These are phyloP conservation scores for Equus przewalskii DNA, from an alignment of 2,113 vertebrate species.

Conservation along the genomic window DNA sequence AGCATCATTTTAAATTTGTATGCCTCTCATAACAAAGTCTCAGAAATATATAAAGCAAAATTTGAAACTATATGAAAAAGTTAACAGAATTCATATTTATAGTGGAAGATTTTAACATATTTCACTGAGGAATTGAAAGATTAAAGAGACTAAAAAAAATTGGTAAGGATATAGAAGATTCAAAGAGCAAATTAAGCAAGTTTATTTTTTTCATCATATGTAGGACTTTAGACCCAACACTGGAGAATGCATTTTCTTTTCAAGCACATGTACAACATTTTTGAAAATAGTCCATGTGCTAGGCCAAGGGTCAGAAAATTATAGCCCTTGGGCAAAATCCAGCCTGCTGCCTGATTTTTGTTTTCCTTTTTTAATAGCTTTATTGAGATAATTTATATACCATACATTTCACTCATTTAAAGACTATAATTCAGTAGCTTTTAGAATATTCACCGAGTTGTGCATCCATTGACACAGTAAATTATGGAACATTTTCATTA, in stretches of 20 bases:
- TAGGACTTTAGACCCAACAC: not conserved
- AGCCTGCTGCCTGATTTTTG: not conserved
- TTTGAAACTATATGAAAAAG: not conserved
- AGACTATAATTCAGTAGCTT: not conserved
- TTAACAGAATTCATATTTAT: not conserved
- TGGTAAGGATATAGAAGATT: not conserved
- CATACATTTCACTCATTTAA: constrained; percentile 1
- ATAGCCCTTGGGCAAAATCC: not conserved
- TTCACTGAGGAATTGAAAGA: not conserved
- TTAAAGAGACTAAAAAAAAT: not conserved
- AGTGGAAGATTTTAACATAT: not conserved
- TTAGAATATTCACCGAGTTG: not conserved
- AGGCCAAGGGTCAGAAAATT: not conserved
- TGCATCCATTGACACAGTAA: not conserved
- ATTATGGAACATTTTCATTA: constrained; percentile 38
- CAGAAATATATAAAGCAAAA: not conserved
- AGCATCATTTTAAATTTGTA: constrained; percentile 11
- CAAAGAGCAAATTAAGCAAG: not conserved
- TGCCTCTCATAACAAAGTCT: not conserved
- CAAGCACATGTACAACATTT: not conserved
- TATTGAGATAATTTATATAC: not conserved
- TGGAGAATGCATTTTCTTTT: not conserved
- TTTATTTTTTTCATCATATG: not conserved
- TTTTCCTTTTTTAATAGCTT: not conserved
- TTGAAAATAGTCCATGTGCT: not conserved